Evolutionary conservation across 2,888 invertebrate species (phyloP).

Genomic region (Allygus modestus): DNA sequence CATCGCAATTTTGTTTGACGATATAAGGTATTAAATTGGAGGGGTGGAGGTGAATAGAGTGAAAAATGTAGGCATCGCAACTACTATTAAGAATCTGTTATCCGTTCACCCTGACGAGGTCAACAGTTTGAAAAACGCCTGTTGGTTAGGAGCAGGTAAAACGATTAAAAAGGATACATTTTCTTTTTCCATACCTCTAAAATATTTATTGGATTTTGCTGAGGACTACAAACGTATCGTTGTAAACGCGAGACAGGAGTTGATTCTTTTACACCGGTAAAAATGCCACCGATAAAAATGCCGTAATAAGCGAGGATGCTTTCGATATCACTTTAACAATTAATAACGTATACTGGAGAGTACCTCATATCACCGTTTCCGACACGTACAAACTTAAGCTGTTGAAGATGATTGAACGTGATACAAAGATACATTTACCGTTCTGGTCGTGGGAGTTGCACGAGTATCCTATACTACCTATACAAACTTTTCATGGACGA

Average conservation of each 20-base stretch:
- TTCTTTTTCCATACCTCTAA: not conserved
- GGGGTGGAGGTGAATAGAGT: not conserved
- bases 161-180: not conserved
- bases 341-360: not conserved
- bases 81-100: not conserved
- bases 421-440: constrained; percentile 9
- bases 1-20: constrained; percentile 23
- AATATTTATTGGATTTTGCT: not conserved
- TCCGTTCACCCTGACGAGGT: not conserved
- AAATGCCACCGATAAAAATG: not conserved
- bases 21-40: constrained; percentile 30
- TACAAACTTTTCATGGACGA: not conserved
- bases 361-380: not conserved
- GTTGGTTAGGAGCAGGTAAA: not conserved
- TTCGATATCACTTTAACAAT: too few relatives aligned
- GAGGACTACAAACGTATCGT: not conserved
- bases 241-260: not conserved
- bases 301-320: not conserved
- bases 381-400: not conserved
- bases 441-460: constrained; percentile 32
- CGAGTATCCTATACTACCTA: not conserved
- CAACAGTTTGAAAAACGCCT: not conserved
- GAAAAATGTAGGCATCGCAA: constrained; percentile 39
- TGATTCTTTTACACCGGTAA: not conserved
- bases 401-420: not conserved